Base-by-base conservation (phyloP, 2,797 vertebrate genomes). In the Astyanax mexicanus region DNA sequence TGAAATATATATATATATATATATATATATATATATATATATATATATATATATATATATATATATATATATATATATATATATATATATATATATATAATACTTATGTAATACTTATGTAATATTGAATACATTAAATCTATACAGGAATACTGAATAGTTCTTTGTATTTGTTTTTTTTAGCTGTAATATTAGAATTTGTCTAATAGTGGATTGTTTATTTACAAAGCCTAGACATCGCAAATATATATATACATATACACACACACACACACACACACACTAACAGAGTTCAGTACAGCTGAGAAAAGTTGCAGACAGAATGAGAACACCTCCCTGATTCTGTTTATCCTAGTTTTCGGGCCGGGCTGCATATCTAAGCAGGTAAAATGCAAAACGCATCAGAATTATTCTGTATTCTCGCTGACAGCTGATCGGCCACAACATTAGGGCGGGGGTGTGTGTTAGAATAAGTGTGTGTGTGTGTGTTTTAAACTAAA, bases 401-500 rank as follows among this genome's bases (percentile, higher is more conserved):
- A 87, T 81, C 83, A 84, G 90, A 90, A 91, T 91, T 90, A 88
- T 86, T 86, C 81, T 87, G 86, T 82, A 80, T 83, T 81, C 73
- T 79, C 1, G 67, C 71, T 89, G 90, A 90, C 87, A 87, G 88
- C 84, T 81, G 76, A 89, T 91, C 87, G 83, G 89, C 91, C 90
- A 88, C 84, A 40, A 0, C 60, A 83, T 67, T 69, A 40, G 69
- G 72, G 81, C 25, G 29, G 83, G 85, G 77, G 9, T 74, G 69
- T 77, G 49, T 49, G 58, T 51, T 38, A 32, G 55, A 42, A 38
- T 54, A 61, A 79, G 77, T 79, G 5, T 38, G 40, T 15, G 75
- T 47, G 27, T 42, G 61, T 11, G 51, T 69, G 72, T 15, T 35
- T 38, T 23, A n/a, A 17, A n/a, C 71, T 38, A 61, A 21, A 74